Percentiles rank a stretch among this genome's conserved stretches.
Conservation (phyloP, 2,797 vertebrate genomes). For the Antennarius maculatus region DNA sequence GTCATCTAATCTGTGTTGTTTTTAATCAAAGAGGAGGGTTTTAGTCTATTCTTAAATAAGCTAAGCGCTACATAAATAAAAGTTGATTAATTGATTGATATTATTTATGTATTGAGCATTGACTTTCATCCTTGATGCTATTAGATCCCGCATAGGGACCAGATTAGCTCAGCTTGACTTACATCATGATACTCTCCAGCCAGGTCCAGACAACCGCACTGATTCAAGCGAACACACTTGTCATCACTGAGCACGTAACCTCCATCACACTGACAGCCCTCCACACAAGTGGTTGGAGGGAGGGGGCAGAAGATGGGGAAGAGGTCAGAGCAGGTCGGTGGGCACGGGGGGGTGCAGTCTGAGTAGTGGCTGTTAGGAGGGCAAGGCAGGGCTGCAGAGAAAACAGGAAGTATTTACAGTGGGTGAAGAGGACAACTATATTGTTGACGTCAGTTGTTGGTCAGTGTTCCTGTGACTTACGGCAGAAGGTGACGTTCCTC, state of each 20-base stretch:
- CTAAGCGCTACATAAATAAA: too few relatives aligned
- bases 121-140: too few relatives aligned
- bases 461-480: constrained; percentile 62
- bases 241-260: constrained; percentile 81
- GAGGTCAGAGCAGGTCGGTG: constrained; percentile 81
- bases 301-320: constrained; percentile 78
- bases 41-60: too few relatives aligned
- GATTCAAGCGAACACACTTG: constrained; percentile 74
- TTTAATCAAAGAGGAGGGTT: too few relatives aligned
- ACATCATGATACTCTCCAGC: constrained; percentile 79
- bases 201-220: constrained; percentile 80
- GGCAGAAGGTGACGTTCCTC: constrained; percentile 85
- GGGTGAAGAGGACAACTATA: too few relatives aligned
- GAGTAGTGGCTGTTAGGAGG: constrained; percentile 81
- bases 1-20: too few relatives aligned
- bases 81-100: too few relatives aligned
- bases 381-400: constrained; percentile 81
- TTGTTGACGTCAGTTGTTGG: background rate
- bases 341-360: constrained; percentile 81
- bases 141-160: too few relatives aligned
- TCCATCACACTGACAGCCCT: constrained; percentile 83
- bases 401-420: background rate
- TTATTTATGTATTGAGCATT: too few relatives aligned
- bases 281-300: constrained; percentile 77
- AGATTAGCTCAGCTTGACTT: constrained; percentile 58